Evolutionary conservation across 2,888 invertebrate genomes (phyloP).

Genomic region (Biston stratarius): DNA sequence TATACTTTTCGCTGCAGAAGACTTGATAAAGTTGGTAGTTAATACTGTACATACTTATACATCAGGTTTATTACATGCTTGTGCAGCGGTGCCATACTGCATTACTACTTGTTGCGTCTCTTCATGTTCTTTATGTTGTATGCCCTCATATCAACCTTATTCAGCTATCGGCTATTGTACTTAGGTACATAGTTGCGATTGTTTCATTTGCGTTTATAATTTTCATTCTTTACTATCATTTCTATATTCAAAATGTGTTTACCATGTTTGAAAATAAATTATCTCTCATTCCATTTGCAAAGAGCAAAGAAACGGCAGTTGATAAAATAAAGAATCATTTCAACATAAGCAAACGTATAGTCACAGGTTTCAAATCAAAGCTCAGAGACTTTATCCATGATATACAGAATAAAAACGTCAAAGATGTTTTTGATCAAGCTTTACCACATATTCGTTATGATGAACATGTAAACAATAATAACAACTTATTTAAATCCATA

Average conservation of each 20-base stretch:
- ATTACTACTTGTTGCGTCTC: slow-evolving; percentile 47
- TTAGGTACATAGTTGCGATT: slow-evolving; percentile 43
- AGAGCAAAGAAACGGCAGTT: slow-evolving; percentile 15
- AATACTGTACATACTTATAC: slow-evolving; percentile 53
- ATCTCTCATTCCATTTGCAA: slow-evolving; percentile 44
- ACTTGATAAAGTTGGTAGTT: slow-evolving; percentile 52
- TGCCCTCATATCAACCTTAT: slow-evolving; percentile 29
- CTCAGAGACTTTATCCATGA: slow-evolving; percentile 6
- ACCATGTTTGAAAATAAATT: slow-evolving; percentile 41
- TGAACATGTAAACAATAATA: neutral
- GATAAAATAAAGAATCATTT: slow-evolving; percentile 7
- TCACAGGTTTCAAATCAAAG: slow-evolving; percentile 1
- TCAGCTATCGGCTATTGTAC: slow-evolving; percentile 30
- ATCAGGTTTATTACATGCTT: slow-evolving; percentile 47
- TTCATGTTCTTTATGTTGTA: slow-evolving; percentile 8
- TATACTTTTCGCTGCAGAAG: slow-evolving; percentile 54
- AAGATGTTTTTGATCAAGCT: slow-evolving; percentile 1
- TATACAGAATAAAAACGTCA: slow-evolving; percentile 13
- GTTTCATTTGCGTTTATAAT: slow-evolving; percentile 44
- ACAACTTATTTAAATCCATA: neutral
- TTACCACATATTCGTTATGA: neutral
- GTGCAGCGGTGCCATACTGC: slow-evolving; percentile 53
- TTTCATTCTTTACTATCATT: slow-evolving; percentile 47
- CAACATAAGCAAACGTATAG: slow-evolving; percentile 1
- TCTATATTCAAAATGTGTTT: slow-evolving; percentile 51